These are phyloP conservation scores for Disparrhopalites patrizii DNA, from an alignment of 2,888 invertebrate species.

Conservation along the genomic window DNA sequence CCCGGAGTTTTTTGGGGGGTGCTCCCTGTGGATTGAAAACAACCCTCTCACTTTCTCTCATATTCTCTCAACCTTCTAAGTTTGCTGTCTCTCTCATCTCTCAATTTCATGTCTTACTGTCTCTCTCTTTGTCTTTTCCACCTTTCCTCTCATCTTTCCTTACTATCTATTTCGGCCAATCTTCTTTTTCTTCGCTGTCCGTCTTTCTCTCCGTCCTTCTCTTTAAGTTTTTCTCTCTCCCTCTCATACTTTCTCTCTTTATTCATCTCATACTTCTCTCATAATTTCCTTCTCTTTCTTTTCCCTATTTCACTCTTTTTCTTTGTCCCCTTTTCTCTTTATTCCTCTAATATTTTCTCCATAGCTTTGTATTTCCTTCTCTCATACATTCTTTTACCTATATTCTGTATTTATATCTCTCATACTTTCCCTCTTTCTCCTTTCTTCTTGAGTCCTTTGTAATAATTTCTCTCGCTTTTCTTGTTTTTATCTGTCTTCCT, in stretches of 20 bases:
- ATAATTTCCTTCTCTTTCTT: background rate
- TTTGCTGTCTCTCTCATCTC: background rate
- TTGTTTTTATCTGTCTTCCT: background rate
- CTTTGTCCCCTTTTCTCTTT: no score
- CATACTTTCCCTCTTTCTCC: no score
- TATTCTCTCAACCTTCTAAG: conserved; percentile 2
- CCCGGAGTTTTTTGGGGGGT: no score
- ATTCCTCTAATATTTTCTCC: no score
- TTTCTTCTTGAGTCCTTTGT: background rate
- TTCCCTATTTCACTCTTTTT: background rate
- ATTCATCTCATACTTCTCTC: no score
- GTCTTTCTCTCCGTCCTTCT: background rate
- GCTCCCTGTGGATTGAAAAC: conserved; percentile 1
- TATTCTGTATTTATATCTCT: background rate
- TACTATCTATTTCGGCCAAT: no score
- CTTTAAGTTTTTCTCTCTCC: background rate
- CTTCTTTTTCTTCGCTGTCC: no score
- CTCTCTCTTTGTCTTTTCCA: background rate
- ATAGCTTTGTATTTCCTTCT: no score
- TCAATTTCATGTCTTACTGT: background rate
- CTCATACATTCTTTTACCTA: background rate
- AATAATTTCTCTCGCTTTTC: background rate
- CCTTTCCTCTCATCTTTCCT: no score
- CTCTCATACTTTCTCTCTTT: no score
- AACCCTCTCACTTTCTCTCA: conserved; percentile 2